These are phyloP conservation scores for Pecten maximus DNA, from an alignment of 2,888 invertebrate genomes.

Conservation along the genomic window DNA sequence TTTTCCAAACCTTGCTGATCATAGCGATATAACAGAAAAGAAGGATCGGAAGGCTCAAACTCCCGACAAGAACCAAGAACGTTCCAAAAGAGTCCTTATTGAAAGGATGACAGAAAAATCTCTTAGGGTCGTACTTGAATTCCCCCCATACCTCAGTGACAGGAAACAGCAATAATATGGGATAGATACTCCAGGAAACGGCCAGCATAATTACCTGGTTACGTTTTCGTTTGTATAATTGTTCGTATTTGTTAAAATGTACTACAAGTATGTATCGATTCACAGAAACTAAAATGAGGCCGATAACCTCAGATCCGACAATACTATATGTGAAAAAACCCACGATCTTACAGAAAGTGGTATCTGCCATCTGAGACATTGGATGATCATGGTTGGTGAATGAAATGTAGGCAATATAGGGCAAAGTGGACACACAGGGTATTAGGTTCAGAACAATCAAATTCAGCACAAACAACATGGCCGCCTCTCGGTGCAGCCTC, in stretches of 20 bases:
- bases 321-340: constrained; percentile 61
- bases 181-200: constrained; percentile 63
- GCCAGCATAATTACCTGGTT: constrained; percentile 54
- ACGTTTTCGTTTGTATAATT: constrained; percentile 54
- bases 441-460: constrained; percentile 59
- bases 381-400: not conserved
- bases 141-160: constrained; percentile 62
- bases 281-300: constrained; percentile 61
- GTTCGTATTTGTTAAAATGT: constrained; percentile 56
- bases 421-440: constrained; percentile 49
- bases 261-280: constrained; percentile 68
- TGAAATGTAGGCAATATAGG: not conserved
- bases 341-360: constrained; percentile 52
- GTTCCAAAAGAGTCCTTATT: constrained; percentile 34
- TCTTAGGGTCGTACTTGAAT: constrained; percentile 61
- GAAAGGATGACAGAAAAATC: constrained; percentile 66
- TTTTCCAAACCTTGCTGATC: constrained; percentile 45
- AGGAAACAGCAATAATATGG: constrained; percentile 62
- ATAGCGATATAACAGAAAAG: constrained; percentile 49
- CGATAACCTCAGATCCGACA: constrained; percentile 63
- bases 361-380: not conserved
- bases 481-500: constrained; percentile 52
- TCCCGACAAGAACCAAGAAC: constrained; percentile 39
- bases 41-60: constrained; percentile 39
- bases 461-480: constrained; percentile 60